Evolutionary conservation across 2,113 vertebrate genomes (phyloP), one percentile per base, ranked within the genome.

Genomic region (Enhydra lutris): DNA sequence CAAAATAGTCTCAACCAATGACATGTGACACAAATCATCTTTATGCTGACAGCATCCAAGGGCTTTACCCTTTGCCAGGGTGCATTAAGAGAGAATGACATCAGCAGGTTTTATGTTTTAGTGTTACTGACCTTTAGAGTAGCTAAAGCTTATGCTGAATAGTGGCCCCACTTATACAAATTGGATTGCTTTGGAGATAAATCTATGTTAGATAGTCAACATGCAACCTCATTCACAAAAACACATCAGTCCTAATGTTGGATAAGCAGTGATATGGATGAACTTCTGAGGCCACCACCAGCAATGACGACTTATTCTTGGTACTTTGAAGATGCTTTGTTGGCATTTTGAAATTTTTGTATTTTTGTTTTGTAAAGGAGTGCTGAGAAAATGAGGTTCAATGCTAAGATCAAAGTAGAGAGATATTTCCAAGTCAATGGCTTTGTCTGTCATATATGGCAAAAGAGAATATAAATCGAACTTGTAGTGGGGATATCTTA

Each of bases 51-150:
- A 85, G 23, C 42, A 73, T 63, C 34, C 36, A 45, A 84, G 18
- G 47, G 45, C 21, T 82, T 97, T 92, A 20, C 79, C n/a, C 61
- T 94, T 97, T 91, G 80, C 47, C 52, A 82, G 85, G 85, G 85
- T 88, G 23, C 74, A 59, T 61, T 94, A 96, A 50, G 79, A 61
- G 88, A 79, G n/a, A 92, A 80, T 93, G 95, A 59, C n/a, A 71
- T 93, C 86, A 71, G n/a, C 39, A 90, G 31, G 52, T 82, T 93
- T 91, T 88, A 36, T 87, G 42, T 82, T 90, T 96, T 90, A 71
- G 8, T 57, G 26, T 84, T 94, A 84, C 45, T 92, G 74, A 92
- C 47, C 24, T 52, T 59, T 36, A 82, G 63, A 85, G 26, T 74
- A 89, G 55, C 89, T 85, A 82, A 96, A 57, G 7, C 80, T 71